Evolutionary conservation across 2,888 invertebrate genomes (phyloP).

Genomic region (Spisula subtruncata): DNA sequence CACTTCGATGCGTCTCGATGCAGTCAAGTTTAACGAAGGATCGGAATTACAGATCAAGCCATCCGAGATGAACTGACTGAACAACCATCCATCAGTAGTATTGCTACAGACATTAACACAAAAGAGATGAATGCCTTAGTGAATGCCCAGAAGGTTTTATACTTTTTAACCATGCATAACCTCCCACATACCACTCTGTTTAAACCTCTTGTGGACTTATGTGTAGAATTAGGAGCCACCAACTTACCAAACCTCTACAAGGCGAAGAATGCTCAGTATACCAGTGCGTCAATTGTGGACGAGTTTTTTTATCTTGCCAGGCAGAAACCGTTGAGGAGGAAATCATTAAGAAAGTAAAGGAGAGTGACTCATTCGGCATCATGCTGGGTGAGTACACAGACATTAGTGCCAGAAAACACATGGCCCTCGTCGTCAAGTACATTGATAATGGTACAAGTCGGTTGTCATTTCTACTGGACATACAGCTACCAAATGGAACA

Average conservation of each 20-base stretch:
- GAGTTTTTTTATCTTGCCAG: constrained; percentile 60
- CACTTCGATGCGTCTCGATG: too few relatives aligned
- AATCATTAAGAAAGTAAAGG: constrained; percentile 11
- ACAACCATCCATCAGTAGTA: too few relatives aligned
- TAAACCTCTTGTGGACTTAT: constrained; percentile 54
- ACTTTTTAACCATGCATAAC: constrained; percentile 51
- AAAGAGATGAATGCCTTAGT: constrained; percentile 46
- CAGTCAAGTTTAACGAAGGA: too few relatives aligned
- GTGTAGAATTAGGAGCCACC: constrained; percentile 50
- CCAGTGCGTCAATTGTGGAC: constrained; percentile 29
- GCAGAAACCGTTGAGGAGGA: constrained; percentile 27
- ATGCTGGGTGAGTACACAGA: constrained; percentile 63
- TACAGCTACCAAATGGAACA: constrained; percentile 52
- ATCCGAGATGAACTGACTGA: too few relatives aligned
- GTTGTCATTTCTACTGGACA: constrained; percentile 58
- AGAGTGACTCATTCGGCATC: constrained; percentile 46
- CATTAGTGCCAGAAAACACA: constrained; percentile 41
- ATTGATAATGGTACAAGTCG: constrained; percentile 38
- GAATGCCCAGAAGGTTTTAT: constrained; percentile 55
- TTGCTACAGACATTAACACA: too few relatives aligned
- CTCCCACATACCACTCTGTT: constrained; percentile 48
- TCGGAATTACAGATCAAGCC: too few relatives aligned
- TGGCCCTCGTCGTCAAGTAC: constrained; percentile 45
- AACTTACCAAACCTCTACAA: constrained; percentile 43
- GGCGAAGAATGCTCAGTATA: constrained; percentile 58